Percentiles rank a stretch among this genome's conserved stretches.
phyloP scores from a whole-genome alignment of 2,113 vertebrate species.

The Sapajus apella region DNA sequence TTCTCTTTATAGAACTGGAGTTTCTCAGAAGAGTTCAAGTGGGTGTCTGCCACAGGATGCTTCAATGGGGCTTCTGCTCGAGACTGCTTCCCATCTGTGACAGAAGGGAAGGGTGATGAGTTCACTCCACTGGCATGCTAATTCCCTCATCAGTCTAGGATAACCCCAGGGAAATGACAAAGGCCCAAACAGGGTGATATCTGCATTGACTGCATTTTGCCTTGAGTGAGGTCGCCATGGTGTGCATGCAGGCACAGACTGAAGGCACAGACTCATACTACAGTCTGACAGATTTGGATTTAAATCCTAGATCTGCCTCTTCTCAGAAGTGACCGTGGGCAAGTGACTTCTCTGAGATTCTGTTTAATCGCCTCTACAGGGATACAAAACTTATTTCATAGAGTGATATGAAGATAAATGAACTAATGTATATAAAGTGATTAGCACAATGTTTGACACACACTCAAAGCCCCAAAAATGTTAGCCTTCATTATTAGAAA shows the following conservation, averaged over 20 bases:
- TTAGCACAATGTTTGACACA: not conserved
- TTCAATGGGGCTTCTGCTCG: slow-evolving; percentile 79
- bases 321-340: not conserved
- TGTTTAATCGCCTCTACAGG: slow-evolving; percentile 4
- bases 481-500: not conserved
- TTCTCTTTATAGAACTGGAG: slow-evolving; percentile 92
- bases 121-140: not conserved
- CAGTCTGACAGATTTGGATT: not conserved
- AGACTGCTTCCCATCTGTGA: slow-evolving; percentile 90
- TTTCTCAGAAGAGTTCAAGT: slow-evolving; percentile 74
- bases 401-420: not conserved
- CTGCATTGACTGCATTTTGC: not conserved
- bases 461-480: not conserved
- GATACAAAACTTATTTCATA: not conserved
- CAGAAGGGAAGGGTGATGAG: not conserved
- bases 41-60: slow-evolving; percentile 62
- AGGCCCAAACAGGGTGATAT: not conserved
- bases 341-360: not conserved
- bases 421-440: not conserved
- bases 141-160: not conserved
- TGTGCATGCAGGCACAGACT: accelerated
- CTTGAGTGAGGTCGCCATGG: too few relatives aligned
- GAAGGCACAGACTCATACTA: not conserved
- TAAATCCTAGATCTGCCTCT: not conserved
- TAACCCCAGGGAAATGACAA: not conserved